Base-by-base conservation (phyloP, 2,797 vertebrate species). In the Chromis chromis region DNA sequence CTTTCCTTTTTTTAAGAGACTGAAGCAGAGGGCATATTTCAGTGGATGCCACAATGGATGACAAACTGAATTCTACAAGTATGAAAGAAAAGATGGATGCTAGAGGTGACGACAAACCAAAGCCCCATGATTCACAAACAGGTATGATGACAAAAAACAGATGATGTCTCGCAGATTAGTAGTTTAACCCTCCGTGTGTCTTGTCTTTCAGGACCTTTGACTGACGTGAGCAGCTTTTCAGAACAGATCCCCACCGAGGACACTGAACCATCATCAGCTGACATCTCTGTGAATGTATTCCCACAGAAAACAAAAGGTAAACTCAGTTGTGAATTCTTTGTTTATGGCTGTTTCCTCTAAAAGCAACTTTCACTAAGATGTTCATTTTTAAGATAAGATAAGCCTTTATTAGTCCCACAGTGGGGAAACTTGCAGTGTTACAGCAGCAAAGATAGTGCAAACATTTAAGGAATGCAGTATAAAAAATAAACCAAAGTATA, bases 11-110 rank as follows among this genome's bases (percentile, higher is more conserved):
- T 56, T 52, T 0, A 28, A 66, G 40, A 76, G 22, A 56, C 14
- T 27, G 39, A 62, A 36, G 24, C 66, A 33, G 48, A 13, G 39
- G 39, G 42, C 31, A 57, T 22, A 25, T 55, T 19, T 16, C 80
- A 82, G 60, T 82, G 70, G 78, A 88, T 61, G 65, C 57, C 52
- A 76, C 55, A 53, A 93, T 93, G 91, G 90, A 93, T 25, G 66
- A 71, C 46, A 74, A 80, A 69, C 69, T 66, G 36, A 73, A 74
- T 24, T 83, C 50, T 16, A 24, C 40, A 53, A 52, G 73, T 48
- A 16, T 42, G 19, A 65, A 70, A 63, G 48, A 59, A 58, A 71
- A 76, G 24, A 55, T 27, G 31, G 55, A 61, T 28, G 54, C 74
- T 19, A 52, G 33, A 75, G 27, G 27, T 66, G 74, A 68, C 0